phyloP scores from a whole-genome alignment of 1,140 invertebrate genomes.

The Ectropis grisescens region DNA sequence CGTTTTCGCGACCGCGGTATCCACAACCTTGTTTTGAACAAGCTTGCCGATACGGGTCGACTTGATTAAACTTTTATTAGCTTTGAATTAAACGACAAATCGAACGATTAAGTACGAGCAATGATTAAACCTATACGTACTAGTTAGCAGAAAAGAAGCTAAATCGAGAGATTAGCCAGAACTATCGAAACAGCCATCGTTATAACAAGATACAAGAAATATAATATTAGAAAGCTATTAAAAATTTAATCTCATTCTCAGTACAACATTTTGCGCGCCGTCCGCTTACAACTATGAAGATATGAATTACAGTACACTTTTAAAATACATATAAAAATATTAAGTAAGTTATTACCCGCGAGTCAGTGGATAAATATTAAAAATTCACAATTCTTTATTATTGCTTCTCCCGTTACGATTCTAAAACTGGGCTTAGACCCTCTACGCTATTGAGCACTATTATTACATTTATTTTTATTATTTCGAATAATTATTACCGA shows the following conservation, averaged over 20 bases:
- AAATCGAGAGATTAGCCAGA: no score
- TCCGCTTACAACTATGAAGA: conserved; percentile 64
- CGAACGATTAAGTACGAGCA: no score
- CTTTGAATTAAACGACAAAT: no score
- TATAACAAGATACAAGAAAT: no score
- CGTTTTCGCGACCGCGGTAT: conserved; percentile 17
- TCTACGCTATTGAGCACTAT: conserved; percentile 64
- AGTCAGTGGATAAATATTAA: conserved; percentile 28
- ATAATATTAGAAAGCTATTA: conserved; percentile 20
- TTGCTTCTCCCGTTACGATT: conserved; percentile 57
- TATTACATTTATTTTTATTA: conserved; percentile 45
- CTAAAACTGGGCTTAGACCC: conserved; percentile 33
- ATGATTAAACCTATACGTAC: no score
- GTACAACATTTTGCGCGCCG: conserved; percentile 55
- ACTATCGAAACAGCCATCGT: no score
- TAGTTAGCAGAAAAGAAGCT: no score
- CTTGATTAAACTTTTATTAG: conserved; percentile 6
- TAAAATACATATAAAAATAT: conserved; percentile 70
- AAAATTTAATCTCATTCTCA: conserved; percentile 29
- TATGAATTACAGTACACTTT: conserved; percentile 66
- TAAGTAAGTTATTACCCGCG: conserved; percentile 30
- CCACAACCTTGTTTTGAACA: conserved; percentile 24
- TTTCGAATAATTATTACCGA: conserved; percentile 51
- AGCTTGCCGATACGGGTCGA: conserved; percentile 23
- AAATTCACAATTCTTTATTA: conserved; percentile 53